Base-by-base conservation (phyloP, 2,113 vertebrate species). In the Perca fluviatilis region DNA sequence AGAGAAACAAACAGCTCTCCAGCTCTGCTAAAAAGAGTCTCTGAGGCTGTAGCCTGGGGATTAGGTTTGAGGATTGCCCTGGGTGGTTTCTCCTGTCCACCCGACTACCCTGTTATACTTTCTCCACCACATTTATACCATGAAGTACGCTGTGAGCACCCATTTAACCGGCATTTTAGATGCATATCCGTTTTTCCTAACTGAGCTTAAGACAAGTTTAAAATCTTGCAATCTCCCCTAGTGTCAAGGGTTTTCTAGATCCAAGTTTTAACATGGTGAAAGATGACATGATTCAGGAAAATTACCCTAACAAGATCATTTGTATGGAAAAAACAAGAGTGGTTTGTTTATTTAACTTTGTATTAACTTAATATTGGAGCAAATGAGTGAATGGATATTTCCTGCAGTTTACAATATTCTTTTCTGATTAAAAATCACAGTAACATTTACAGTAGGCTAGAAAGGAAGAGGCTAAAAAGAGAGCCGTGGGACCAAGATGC, bases 1-100 rank as follows among this genome's bases (percentile, higher is more conserved):
- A 23, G 19, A 23, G n/a, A 74, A n/a, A 50, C 46, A n/a, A 0
- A 51, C 14, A 16, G 14, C 51, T 69, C 43, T 47, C 14, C 51
- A 43, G 68, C 40, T 50, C 3, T 33, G 63, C 74, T 74, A n/a
- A 70, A 43, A 78, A 81, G 65, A 72, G 68, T 62, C 67, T 84
- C 78, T 78, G 58, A 80, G 77, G 60, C 27, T 46, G 14, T 25
- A 40, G 43, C 53, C 60, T 6, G 60, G 47, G 18, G 19, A 78
- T 21, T 74, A n/a, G 49, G 30, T 74, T 47, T 65, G 66, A 73
- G 40, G 66, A 72, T 49, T 3, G 10, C 57, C 16, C 14, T 3
- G 0, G 60, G 49, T 66, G 11, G 0, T 76, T 40, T 61, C 13
- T 36, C 21, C 47, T n/a, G 49, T 62, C 43, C 56, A 63, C 58